Conservation (phyloP, 2,888 invertebrate genomes). For the Hoplodrina ambigua region DNA sequence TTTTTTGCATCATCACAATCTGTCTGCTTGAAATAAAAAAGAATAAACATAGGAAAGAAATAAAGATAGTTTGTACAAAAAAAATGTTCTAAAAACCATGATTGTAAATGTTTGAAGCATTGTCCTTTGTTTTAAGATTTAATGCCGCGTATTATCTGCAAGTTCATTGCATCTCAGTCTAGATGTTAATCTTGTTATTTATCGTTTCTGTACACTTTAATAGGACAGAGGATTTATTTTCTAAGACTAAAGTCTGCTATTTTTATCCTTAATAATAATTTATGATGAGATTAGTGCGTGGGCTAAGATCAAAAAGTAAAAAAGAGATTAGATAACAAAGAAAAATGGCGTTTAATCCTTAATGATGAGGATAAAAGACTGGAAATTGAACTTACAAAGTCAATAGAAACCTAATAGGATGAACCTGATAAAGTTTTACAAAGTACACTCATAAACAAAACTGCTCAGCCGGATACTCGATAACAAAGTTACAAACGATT, state of each 20-base stretch:
- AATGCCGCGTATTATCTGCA: constrained; percentile 25
- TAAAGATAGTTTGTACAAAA: no score
- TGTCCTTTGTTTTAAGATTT: constrained; percentile 34
- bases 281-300: background rate
- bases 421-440: background rate
- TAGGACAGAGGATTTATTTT: constrained; percentile 23
- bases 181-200: constrained; percentile 50
- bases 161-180: constrained; percentile 33
- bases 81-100: no score
- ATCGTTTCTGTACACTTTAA: constrained; percentile 25
- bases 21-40: no score
- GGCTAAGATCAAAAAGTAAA: background rate
- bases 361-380: background rate
- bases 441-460: constrained; percentile 10
- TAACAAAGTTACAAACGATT: constrained; percentile 29
- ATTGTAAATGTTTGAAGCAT: background rate
- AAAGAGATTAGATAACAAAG: background rate
- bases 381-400: background rate
- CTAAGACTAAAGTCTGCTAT: background rate
- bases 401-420: background rate
- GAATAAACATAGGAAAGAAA: no score
- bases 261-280: background rate
- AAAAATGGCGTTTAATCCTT: background rate
- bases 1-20: no score
- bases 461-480: constrained; percentile 4